phyloP scores from a whole-genome alignment of 2,888 invertebrate genomes.

The Plagiodera versicolora region DNA sequence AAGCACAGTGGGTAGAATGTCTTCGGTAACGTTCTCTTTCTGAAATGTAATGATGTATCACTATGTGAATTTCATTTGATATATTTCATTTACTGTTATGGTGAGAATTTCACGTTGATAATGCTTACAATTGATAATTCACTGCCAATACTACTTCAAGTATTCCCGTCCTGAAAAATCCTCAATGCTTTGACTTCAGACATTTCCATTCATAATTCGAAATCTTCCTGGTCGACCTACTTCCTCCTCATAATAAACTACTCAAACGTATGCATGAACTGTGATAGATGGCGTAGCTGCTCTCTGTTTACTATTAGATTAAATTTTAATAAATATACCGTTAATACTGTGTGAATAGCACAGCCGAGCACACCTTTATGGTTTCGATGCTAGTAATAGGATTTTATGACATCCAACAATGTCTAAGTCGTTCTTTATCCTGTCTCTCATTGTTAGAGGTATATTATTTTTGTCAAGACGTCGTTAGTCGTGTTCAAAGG shows the following conservation, averaged over 20 bases:
- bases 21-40: too few relatives aligned
- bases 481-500: constrained; percentile 8
- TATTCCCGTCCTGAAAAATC: too few relatives aligned
- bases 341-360: constrained; percentile 9
- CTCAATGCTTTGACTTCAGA: neutral
- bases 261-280: neutral
- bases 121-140: too few relatives aligned
- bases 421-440: constrained; percentile 9
- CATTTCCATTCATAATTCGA: neutral
- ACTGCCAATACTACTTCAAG: too few relatives aligned
- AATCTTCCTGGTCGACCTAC: neutral
- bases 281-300: neutral
- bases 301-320: constrained; percentile 11
- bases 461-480: neutral
- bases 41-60: too few relatives aligned
- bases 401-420: constrained; percentile 11
- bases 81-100: too few relatives aligned
- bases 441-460: constrained; percentile 5
- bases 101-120: too few relatives aligned
- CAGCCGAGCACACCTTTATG: constrained; percentile 12
- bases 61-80: too few relatives aligned
- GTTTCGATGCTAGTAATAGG: constrained; percentile 9
- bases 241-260: constrained; percentile 4
- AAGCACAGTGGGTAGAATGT: too few relatives aligned
- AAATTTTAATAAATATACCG: constrained; percentile 8